phyloP scores from a whole-genome alignment of 2,888 invertebrate genomes.

The Andricus curvator region DNA sequence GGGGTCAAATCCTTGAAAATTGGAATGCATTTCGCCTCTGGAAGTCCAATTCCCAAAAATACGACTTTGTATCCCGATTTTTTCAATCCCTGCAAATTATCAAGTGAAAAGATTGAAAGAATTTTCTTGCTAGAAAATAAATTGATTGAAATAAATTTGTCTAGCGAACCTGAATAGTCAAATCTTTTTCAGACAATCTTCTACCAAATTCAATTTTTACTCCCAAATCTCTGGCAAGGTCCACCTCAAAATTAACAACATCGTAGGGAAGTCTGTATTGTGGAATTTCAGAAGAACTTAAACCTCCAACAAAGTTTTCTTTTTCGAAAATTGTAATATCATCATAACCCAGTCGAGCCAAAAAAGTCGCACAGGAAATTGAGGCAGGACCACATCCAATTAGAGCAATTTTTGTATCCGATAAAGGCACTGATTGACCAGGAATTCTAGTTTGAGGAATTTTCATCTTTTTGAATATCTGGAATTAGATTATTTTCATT shows the following conservation, averaged over 20 bases:
- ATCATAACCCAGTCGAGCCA: constrained; percentile 95
- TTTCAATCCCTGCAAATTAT: constrained; percentile 78
- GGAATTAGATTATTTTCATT: constrained; percentile 22
- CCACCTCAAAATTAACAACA: constrained; percentile 95
- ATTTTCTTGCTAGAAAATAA: background rate
- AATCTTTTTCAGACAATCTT: constrained; percentile 84
- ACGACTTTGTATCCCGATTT: constrained; percentile 87
- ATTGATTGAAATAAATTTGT: background rate
- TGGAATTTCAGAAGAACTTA: constrained; percentile 97
- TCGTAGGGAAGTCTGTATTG: constrained; percentile 96
- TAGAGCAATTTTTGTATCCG: constrained; percentile 88
- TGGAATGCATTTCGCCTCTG: constrained; percentile 90
- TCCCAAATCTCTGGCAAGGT: constrained; percentile 94
- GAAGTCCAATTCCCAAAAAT: constrained; percentile 93
- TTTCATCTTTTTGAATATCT: constrained; percentile 96
- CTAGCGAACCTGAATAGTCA: constrained; percentile 84
- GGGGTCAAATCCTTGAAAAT: constrained; percentile 87
- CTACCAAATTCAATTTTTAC: constrained; percentile 91
- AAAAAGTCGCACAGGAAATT: constrained; percentile 96
- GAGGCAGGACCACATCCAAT: constrained; percentile 98
- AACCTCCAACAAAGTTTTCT: constrained; percentile 91
- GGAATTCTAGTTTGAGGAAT: constrained; percentile 93
- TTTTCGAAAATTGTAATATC: constrained; percentile 96
- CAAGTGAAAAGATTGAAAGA: background rate
- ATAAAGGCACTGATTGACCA: constrained; percentile 79